Base-by-base conservation (phyloP, 1,140 invertebrate species). In the Drosophila truncata region DNA sequence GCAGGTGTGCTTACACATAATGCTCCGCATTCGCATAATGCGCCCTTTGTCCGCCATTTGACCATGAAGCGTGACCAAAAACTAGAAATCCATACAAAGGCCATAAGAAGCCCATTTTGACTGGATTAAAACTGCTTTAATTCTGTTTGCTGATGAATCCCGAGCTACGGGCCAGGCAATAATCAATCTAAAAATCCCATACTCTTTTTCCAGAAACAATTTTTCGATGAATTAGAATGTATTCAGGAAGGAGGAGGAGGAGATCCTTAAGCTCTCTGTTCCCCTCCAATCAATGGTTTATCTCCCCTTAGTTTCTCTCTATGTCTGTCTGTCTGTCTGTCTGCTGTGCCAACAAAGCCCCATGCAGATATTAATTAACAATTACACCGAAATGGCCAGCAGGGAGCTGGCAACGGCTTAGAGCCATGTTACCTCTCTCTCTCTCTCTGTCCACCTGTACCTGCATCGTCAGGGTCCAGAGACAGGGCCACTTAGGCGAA, bases 321-420 rank as follows among this genome's bases (percentile, higher is more conserved):
- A 6, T n/a, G 46, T 42, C 33, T 33, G 18, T 63, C 39, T 37
- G 18, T 63, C 39, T 37, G 35, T 23, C 42, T 55, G 54, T 60
- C 72, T 35, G 65, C 73, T 41, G 57, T 27, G 35, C 72, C 61
- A 65, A 80, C 62, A 80, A 82, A 78, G 86, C 84, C 69, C 77
- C 80, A 70, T 80, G 71, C 77, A 73, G 70, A 87, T 82, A 87
- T 87, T 87, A 87, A 87, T 87, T 87, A 87, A 88, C 84, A 87
- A 87, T 87, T 88, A 87, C 84, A 84, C 84, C 63, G 76, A 87
- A 87, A 88, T 78, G 84, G 66, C 70, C 60, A 74, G 80, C 50
- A 66, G 76, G 64, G 75, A 52, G 55, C 18, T 16, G 35, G 20
- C 44, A 11, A n/a, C 44, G 37, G 55, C 37, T 60, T 29, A 57